phyloP scores from a whole-genome alignment of 2,888 invertebrate species.

The Antheraea yamamai region DNA sequence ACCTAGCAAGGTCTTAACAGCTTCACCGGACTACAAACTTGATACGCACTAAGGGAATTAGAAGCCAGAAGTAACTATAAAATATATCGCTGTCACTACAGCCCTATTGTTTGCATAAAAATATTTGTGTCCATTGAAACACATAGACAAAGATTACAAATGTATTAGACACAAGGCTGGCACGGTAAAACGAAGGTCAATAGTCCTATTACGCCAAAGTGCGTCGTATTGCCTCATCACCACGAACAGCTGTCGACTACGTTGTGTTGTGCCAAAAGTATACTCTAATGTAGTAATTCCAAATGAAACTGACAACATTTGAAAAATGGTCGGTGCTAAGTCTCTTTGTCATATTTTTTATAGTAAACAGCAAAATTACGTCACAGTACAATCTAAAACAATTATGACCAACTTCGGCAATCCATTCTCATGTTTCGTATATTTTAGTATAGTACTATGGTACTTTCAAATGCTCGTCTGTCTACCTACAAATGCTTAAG shows the following conservation, averaged over 20 bases:
- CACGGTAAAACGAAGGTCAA: slow-evolving; percentile 2
- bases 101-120: background rate
- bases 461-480: too few species aligned
- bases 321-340: too few species aligned
- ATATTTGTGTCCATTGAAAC: background rate
- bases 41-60: too few species aligned
- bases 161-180: background rate
- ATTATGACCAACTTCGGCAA: too few species aligned
- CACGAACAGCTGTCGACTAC: background rate
- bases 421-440: too few species aligned
- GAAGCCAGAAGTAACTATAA: background rate
- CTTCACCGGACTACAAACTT: too few species aligned
- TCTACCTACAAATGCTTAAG: too few species aligned
- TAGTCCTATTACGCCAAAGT: slow-evolving; percentile 7
- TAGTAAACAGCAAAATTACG: too few species aligned
- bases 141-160: background rate
- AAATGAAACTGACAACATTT: background rate
- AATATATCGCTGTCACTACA: background rate
- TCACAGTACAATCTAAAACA: too few species aligned
- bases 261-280: background rate
- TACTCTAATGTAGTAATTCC: background rate
- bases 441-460: too few species aligned
- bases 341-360: too few species aligned
- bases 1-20: too few species aligned
- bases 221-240: background rate